Conservation (phyloP, 2,797 vertebrate species). For the Linurgus olivaceus region DNA sequence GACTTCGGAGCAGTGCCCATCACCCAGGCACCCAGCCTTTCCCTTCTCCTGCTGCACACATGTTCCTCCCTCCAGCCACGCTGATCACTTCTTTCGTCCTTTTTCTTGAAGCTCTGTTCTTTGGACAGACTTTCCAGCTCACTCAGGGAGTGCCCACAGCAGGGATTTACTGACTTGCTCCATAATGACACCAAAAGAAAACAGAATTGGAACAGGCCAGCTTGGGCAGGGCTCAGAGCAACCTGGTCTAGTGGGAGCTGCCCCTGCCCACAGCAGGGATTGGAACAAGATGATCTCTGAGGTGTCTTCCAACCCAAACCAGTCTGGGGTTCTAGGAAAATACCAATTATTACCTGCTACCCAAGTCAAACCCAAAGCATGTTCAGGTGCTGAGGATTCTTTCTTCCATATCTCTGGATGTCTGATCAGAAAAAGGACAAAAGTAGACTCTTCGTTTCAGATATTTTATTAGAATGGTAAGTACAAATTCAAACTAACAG, state of each 20-base stretch:
- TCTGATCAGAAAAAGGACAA: background rate
- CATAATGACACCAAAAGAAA: background rate
- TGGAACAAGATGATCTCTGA: background rate
- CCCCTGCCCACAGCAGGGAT: background rate
- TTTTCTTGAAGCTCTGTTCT: background rate
- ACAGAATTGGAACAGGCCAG: background rate
- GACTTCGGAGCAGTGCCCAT: conserved; percentile 12
- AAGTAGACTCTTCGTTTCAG: background rate
- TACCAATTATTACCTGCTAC: background rate
- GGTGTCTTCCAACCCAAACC: background rate
- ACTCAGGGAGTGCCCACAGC: background rate
- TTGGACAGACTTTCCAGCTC: background rate
- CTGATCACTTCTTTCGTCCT: background rate
- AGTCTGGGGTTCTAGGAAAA: background rate
- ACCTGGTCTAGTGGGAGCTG: background rate
- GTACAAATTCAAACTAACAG: background rate
- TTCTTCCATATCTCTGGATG: background rate
- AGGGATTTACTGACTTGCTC: background rate
- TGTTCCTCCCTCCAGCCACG: background rate
- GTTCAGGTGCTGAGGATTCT: background rate
- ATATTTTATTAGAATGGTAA: background rate
- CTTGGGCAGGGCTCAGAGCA: background rate
- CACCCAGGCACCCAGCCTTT: background rate
- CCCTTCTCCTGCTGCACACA: background rate
- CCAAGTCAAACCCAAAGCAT: background rate